A percentile compares a stretch with the other conserved stretches of the same genome.
Evolutionary conservation across 2,113 vertebrate genomes (phyloP).

Genomic region (Charadrius vociferus): DNA sequence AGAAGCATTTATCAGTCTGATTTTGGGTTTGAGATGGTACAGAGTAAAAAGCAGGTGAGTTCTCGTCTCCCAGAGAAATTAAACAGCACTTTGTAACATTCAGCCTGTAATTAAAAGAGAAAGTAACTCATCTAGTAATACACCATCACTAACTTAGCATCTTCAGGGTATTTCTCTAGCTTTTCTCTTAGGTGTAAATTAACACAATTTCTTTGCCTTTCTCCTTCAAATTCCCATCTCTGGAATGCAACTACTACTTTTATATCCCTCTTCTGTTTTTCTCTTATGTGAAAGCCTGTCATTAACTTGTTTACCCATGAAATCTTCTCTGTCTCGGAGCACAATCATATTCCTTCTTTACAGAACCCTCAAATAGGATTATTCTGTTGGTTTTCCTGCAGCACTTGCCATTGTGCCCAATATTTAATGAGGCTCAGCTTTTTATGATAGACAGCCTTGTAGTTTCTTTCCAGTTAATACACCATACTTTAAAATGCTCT

Average conservation of each 20-base stretch:
- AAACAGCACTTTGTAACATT: not conserved
- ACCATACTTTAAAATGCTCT: not conserved
- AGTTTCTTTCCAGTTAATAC: not conserved
- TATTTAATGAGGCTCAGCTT: not conserved
- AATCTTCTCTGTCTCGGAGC: not conserved
- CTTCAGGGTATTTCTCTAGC: not conserved
- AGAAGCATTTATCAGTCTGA: conserved; percentile 25
- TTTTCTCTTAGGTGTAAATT: not conserved
- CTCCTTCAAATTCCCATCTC: not conserved
- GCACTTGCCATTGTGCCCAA: not conserved
- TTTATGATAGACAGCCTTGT: not conserved
- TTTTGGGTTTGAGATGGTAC: not conserved
- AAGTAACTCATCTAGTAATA: not conserved
- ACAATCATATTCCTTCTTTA: not conserved
- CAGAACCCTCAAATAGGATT: not conserved
- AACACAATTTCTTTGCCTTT: not conserved
- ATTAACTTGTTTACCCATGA: conserved; percentile 53
- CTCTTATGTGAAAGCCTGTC: not conserved
- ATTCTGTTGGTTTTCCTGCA: conserved; percentile 5
- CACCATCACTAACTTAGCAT: not conserved
- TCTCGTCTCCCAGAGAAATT: not conserved
- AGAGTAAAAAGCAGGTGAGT: not conserved
- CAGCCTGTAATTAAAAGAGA: not conserved
- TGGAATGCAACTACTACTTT: not conserved
- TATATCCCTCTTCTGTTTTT: not conserved